Evolutionary conservation across 1,140 invertebrate genomes (phyloP), one percentile per base, ranked within the genome.

Genomic region (Drosophila erecta): DNA sequence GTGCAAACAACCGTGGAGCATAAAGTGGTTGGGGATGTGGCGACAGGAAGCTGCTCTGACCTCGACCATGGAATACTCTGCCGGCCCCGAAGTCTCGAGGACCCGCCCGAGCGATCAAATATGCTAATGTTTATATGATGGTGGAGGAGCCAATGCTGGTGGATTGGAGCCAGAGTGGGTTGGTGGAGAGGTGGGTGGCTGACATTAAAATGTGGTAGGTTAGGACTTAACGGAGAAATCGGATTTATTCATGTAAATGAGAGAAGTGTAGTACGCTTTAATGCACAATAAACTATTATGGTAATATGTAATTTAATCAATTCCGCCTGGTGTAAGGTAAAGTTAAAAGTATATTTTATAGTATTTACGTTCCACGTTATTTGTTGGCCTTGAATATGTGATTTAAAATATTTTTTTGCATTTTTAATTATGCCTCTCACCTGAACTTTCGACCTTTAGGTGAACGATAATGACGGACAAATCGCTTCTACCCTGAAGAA

Each of bases 1-100:
- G 83, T 86, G 83, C 84, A 87, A 87, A 79, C 84, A 83, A 72
- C 70, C 74, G 70, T 89, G 70, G 59, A 37, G 46, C 53, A 38
- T 65, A 10, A 35, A 75, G 58, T 66, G 71, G 35, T 17, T 57
- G 46, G 50, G 75, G 62, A 74, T 74, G 59, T 69, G 33, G 51
- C 33, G 44, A 59, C 54, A 65, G 64, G 57, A 80, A 73, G 67
- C 71, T 56, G 40, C 15, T 30, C 37, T 71, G 81, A 86, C 83
- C 84, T 83, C 83, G 79, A 89, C 83, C 83, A 70, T 89, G 84
- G 61, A 41, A 83, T 72, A 81, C 84, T 50, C 84, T 86, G 58
- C 57, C 64, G 59, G 54, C 56, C 78, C 40, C 20, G 15, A 41
- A 46, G 35, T n/a, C 24, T 6, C 0, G 27, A 35, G 17, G 38